These are phyloP conservation scores for Hemiprocne comata DNA, from an alignment of 2,113 vertebrate genomes.

Conservation along the genomic window DNA sequence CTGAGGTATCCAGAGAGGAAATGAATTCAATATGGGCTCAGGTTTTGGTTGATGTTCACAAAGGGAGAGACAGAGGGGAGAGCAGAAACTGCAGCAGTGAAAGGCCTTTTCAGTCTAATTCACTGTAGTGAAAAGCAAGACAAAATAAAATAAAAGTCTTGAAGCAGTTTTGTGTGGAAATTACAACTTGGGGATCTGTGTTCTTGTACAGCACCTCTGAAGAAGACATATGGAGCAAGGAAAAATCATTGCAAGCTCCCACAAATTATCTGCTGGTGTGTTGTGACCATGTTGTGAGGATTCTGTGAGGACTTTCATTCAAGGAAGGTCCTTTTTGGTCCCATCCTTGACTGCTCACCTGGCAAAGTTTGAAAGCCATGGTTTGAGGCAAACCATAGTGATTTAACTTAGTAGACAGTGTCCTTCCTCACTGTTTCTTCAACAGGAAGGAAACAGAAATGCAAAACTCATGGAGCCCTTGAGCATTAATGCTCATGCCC, in stretches of 20 bases:
- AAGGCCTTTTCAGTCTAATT: neutral
- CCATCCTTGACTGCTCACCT: neutral
- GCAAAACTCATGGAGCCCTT: neutral
- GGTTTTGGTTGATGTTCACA: neutral
- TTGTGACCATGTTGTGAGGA: neutral
- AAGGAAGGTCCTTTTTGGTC: neutral
- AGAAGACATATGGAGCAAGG: neutral
- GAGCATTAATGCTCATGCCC: too few relatives aligned
- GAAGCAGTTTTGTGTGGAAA: neutral
- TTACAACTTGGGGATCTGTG: neutral
- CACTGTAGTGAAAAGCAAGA: neutral
- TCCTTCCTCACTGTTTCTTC: neutral
- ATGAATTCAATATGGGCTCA: conserved; percentile 5
- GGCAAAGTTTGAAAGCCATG: neutral
- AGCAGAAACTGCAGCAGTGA: neutral
- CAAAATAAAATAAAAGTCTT: neutral
- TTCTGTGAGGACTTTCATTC: fast-evolving
- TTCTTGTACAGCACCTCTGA: neutral
- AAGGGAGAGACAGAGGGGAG: neutral
- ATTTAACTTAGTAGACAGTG: neutral
- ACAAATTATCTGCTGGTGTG: neutral
- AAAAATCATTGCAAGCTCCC: neutral
- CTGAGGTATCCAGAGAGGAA: conserved; percentile 2
- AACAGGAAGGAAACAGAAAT: neutral
- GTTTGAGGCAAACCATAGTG: neutral